Percentiles rank a stretch among this genome's conserved stretches.
These are phyloP conservation scores for Eugnorisma glareosa DNA, from an alignment of 2,888 invertebrate species.

Conservation along the genomic window DNA sequence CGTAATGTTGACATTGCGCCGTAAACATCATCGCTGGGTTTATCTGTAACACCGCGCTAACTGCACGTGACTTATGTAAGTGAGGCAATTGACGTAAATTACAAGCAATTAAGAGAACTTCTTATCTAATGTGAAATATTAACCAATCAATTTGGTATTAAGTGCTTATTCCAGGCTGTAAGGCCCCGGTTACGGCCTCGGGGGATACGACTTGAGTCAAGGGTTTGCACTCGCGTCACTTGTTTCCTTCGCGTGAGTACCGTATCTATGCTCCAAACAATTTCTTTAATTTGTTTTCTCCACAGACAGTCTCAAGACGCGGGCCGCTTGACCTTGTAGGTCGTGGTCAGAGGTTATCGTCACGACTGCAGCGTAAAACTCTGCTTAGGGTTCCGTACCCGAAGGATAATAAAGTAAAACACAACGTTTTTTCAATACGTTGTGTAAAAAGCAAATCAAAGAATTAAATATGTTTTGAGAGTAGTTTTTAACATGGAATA, in stretches of 20 bases:
- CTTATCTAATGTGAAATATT: conserved; percentile 43
- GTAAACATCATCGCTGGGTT: conserved; percentile 9
- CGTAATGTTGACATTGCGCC: conserved; percentile 11
- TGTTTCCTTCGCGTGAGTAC: neutral
- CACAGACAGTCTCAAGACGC: neutral
- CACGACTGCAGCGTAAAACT: neutral
- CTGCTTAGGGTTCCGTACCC: too few relatives aligned
- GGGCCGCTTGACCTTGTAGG: neutral
- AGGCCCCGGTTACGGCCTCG: neutral
- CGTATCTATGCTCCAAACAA: neutral
- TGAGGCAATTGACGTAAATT: conserved; percentile 29
- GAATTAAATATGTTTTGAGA: too few relatives aligned
- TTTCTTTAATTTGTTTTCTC: neutral
- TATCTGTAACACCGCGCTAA: conserved; percentile 33
- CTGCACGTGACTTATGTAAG: conserved; percentile 27
- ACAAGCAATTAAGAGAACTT: conserved; percentile 43
- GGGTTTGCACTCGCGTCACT: neutral
- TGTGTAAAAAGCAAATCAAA: too few relatives aligned
- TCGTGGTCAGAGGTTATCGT: neutral
- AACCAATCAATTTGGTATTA: conserved; percentile 25
- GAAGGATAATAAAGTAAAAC: too few relatives aligned
- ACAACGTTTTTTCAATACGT: too few relatives aligned
- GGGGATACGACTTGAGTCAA: neutral
- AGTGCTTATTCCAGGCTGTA: neutral
- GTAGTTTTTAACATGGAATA: too few relatives aligned